These are phyloP conservation scores for Drosophila leontia DNA, from an alignment of 1,140 invertebrate species.

Conservation along the genomic window DNA sequence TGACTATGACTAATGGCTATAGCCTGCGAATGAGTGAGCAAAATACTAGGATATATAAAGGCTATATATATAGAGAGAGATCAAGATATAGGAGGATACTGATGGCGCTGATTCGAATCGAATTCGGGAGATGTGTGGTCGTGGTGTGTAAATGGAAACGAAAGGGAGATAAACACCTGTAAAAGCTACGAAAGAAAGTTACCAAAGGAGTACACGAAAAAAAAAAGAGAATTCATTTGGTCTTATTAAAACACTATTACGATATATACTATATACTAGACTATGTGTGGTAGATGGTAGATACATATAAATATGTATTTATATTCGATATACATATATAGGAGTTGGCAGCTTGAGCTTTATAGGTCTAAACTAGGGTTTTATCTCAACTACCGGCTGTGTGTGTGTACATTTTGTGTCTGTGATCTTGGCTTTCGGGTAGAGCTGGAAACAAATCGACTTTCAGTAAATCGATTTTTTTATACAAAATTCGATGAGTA, in stretches of 20 bases:
- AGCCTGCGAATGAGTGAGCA: constrained; percentile 29
- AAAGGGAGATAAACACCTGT: constrained; percentile 73
- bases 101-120: constrained; percentile 31
- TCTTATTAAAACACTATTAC: constrained; percentile 49
- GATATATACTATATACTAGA: constrained; percentile 25
- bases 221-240: constrained; percentile 59
- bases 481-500: no score
- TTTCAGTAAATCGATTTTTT: no score
- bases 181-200: constrained; percentile 75
- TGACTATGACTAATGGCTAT: constrained; percentile 35
- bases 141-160: constrained; percentile 35
- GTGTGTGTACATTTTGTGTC: neutral
- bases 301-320: constrained; percentile 24
- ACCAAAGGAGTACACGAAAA: constrained; percentile 53
- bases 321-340: constrained; percentile 4
- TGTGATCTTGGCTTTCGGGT: neutral
- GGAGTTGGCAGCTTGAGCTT: constrained; percentile 3
- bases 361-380: constrained; percentile 8
- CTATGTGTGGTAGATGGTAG: constrained; percentile 11
- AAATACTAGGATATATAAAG: constrained; percentile 21
- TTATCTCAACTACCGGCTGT: constrained; percentile 14
- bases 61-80: constrained; percentile 6
- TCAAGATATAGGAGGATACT: constrained; percentile 17
- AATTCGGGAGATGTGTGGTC: constrained; percentile 19
- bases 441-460: no score